Base-by-base conservation (phyloP, 2,113 vertebrate species). In the Porphyrio hochstetteri region DNA sequence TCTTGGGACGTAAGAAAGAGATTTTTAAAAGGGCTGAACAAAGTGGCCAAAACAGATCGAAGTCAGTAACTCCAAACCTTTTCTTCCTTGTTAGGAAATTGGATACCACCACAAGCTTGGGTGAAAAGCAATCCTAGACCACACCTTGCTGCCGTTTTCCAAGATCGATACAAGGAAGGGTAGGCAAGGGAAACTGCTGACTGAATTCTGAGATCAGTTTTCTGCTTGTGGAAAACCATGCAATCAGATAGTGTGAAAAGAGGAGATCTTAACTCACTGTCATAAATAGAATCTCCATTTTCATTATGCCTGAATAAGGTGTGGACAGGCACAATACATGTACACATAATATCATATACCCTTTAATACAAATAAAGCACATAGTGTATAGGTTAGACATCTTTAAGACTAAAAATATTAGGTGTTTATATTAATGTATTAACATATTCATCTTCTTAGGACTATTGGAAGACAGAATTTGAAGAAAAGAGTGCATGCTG, bases 371-470 rank as follows among this genome's bases (percentile, higher is more conserved):
- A 48, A 89, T 61, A 57, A 70, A 57, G 11, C 25, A 40, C 5
- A 24, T 16, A 21, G 21, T 52, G 53, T 68, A 35, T 67, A 75
- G 35, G 63, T 48, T 52, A 74, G 38, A 83, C 7, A 63, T 68
- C 78, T 90, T 83, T 19, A 91, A 82, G 44, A 70, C 10, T 67
- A 35, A 95, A 95, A 52, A 59, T 46, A 77, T n/a, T 61, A 70
- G 31, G 86, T 13, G 13, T 60, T 88, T 74, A 50, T 50, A 91
- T 84, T 74, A 81, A 27, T 9, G 11, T 82, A 40, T 72, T 71
- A 86, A 44, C 28, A 35, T 82, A 71, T 56, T 82, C 36, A 92
- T 91, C 50, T 36, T 81, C 23, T 92, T 95, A 56, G 25, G 50
- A 82, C 53, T 75, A 77, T 44, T 38, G 12, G 27, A 88, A 42